These are phyloP conservation scores for Penelope pileata DNA, from an alignment of 2,113 vertebrate genomes.

Conservation along the genomic window DNA sequence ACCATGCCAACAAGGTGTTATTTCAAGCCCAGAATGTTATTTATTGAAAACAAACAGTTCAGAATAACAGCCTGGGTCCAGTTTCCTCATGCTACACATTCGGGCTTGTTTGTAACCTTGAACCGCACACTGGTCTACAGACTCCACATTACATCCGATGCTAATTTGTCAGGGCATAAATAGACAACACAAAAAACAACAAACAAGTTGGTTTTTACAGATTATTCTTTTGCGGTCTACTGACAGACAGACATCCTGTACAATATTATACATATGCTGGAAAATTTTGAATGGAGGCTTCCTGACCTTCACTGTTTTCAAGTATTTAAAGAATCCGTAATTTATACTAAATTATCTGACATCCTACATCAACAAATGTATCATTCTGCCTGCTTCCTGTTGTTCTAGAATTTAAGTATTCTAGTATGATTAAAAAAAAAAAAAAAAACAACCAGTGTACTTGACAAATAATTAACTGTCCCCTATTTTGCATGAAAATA, in stretches of 20 bases:
- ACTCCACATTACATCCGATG: slow-evolving; percentile 72
- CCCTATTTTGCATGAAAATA: not conserved
- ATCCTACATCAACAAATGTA: slow-evolving; percentile 72
- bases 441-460: not conserved
- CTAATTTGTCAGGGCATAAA: slow-evolving; percentile 76
- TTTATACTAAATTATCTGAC: slow-evolving; percentile 74
- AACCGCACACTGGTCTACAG: slow-evolving; percentile 77
- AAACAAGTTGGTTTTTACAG: slow-evolving; percentile 80
- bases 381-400: slow-evolving; percentile 74
- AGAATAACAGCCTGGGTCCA: not conserved
- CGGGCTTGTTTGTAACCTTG: slow-evolving; percentile 64
- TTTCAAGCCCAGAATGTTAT: slow-evolving; percentile 3
- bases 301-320: slow-evolving; percentile 75
- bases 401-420: slow-evolving; percentile 64
- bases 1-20: slow-evolving; percentile 1
- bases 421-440: slow-evolving; percentile 12
- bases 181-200: slow-evolving; percentile 82
- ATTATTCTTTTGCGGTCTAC: slow-evolving; percentile 69
- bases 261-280: slow-evolving; percentile 77
- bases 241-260: slow-evolving; percentile 80
- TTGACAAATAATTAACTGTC: slow-evolving; percentile 13
- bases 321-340: slow-evolving; percentile 74
- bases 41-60: slow-evolving; percentile 10
- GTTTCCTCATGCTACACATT: slow-evolving; percentile 42
- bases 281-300: slow-evolving; percentile 79